Evolutionary conservation across 2,797 vertebrate species (phyloP).

Genomic region (Corythornis leucogaster): DNA sequence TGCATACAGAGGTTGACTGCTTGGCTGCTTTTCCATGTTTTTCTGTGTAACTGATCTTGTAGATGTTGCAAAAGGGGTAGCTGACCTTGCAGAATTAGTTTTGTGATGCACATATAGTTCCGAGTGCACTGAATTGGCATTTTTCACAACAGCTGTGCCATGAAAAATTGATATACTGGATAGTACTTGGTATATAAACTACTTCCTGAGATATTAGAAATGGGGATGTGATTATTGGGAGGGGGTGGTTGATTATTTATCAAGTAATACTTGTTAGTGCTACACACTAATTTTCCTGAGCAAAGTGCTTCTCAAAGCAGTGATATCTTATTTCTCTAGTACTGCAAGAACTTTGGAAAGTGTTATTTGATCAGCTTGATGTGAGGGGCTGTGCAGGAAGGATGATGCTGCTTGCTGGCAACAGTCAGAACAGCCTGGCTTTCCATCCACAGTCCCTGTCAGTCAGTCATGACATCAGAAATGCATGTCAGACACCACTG

Average conservation of each 20-base stretch:
- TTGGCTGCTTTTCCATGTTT: background rate
- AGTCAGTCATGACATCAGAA: background rate
- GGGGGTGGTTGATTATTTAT: background rate
- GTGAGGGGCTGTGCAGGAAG: background rate
- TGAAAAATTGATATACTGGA: background rate
- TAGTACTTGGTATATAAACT: constrained; percentile 6
- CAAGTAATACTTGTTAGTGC: background rate
- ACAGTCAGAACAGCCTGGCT: background rate
- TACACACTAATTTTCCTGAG: background rate
- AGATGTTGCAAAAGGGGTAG: background rate
- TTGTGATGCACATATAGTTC: background rate
- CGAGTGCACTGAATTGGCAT: background rate
- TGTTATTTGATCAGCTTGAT: background rate
- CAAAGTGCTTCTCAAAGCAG: background rate
- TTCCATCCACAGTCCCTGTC: background rate
- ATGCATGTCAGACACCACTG: background rate
- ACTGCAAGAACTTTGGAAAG: background rate
- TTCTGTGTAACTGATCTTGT: background rate
- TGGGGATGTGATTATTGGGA: background rate
- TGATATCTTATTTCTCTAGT: background rate
- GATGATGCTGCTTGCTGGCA: background rate
- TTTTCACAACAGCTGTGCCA: background rate
- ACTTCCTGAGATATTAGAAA: background rate
- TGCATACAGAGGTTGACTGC: background rate
- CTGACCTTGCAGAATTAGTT: background rate